These are phyloP conservation scores for Rhadinocentrus ornatus DNA, from an alignment of 2,797 vertebrate genomes.

Conservation along the genomic window DNA sequence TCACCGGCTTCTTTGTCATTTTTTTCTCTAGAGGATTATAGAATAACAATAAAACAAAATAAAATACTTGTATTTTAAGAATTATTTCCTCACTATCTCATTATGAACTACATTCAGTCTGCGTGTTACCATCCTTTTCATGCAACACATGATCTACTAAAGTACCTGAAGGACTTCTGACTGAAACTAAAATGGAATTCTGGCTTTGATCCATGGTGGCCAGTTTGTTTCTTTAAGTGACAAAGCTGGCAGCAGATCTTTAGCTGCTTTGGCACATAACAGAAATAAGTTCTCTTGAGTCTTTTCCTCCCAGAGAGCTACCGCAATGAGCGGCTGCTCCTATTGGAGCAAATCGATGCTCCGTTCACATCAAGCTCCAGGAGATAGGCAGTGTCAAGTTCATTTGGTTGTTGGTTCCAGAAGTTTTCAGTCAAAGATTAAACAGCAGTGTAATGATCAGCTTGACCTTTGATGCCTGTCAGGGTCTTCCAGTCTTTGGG, in stretches of 20 bases:
- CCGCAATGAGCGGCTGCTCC: neutral
- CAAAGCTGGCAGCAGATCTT: too few species aligned
- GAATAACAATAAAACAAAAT: neutral
- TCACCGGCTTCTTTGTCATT: constrained; percentile 80
- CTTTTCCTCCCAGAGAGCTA: too few species aligned
- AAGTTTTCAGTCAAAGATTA: constrained; percentile 4
- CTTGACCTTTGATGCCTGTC: neutral
- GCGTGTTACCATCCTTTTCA: neutral
- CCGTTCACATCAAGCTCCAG: neutral
- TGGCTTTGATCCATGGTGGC: too few species aligned
- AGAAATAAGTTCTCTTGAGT: too few species aligned
- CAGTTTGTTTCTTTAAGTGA: too few species aligned
- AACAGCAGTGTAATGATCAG: neutral
- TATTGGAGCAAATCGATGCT: neutral
- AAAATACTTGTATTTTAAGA: neutral
- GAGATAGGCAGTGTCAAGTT: neutral
- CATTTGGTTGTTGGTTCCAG: neutral
- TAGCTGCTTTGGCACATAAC: too few species aligned
- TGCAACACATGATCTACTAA: neutral
- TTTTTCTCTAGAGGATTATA: neutral
- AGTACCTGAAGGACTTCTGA: neutral
- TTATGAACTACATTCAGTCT: neutral
- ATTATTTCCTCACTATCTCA: neutral
- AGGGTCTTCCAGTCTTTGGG: neutral
- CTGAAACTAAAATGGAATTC: too few species aligned